These are phyloP conservation scores for Limanda limanda DNA, from an alignment of 2,113 vertebrate species.

Conservation along the genomic window DNA sequence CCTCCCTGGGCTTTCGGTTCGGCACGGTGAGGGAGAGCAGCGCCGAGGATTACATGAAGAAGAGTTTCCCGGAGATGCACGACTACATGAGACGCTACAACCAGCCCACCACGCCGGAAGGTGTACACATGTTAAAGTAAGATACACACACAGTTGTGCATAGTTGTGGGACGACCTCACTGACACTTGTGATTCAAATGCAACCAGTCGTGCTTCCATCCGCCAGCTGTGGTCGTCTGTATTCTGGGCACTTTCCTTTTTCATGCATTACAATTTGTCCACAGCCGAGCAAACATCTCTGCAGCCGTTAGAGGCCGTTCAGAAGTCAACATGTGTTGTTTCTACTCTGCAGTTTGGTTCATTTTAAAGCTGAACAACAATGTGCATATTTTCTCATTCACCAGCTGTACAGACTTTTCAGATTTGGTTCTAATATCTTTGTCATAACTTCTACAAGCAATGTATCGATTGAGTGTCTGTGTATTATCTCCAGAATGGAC, in stretches of 20 bases:
- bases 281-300: constrained; percentile 2
- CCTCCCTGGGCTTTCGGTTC: constrained; percentile 90
- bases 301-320: neutral
- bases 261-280: neutral
- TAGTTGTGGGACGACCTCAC: neutral
- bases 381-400: neutral
- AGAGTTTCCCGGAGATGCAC: constrained; percentile 93
- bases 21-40: constrained; percentile 97
- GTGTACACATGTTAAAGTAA: constrained; percentile 92
- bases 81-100: constrained; percentile 90
- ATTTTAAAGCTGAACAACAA: neutral
- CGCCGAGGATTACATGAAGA: constrained; percentile 94
- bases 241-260: constrained; percentile 1
- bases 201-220: neutral
- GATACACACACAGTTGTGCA: constrained; percentile 24
- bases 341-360: too few species aligned
- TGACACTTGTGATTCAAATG: neutral
- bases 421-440: neutral
- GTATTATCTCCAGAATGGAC: neutral
- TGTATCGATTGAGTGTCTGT: neutral
- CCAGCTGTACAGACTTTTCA: neutral
- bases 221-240: neutral
- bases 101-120: constrained; percentile 90
- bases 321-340: neutral
- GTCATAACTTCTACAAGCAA: neutral